These are phyloP conservation scores for Plemyria rubiginata DNA, from an alignment of 2,888 invertebrate species.

Conservation along the genomic window DNA sequence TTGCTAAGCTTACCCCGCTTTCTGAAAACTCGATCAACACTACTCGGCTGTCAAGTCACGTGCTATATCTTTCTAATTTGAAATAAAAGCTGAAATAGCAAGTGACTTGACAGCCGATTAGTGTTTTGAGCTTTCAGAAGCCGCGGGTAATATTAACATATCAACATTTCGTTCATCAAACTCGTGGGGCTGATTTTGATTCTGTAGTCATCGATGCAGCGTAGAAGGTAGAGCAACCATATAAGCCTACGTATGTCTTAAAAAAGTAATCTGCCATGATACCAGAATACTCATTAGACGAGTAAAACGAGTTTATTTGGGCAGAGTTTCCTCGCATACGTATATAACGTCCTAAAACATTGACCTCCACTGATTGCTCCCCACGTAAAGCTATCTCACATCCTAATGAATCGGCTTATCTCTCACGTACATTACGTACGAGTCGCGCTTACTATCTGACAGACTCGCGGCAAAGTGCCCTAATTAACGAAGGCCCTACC, in stretches of 20 bases:
- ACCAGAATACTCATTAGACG: background rate
- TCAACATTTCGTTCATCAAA: no score
- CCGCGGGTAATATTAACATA: no score
- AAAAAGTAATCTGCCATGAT: background rate
- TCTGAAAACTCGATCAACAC: no score
- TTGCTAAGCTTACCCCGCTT: no score
- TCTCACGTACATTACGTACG: conserved; percentile 16
- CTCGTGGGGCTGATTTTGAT: no score
- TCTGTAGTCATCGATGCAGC: no score
- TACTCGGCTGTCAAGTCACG: no score
- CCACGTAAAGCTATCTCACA: conserved; percentile 2
- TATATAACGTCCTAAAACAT: background rate
- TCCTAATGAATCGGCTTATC: conserved; percentile 13
- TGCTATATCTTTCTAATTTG: no score
- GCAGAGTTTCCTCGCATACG: background rate
- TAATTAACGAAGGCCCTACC: conserved; percentile 9
- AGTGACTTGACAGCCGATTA: no score
- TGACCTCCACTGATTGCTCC: conserved; percentile 18
- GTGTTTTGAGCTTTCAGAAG: no score
- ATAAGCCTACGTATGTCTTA: background rate
- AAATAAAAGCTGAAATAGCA: no score
- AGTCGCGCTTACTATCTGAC: background rate
- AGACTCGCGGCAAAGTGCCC: conserved; percentile 11
- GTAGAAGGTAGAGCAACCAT: no score
- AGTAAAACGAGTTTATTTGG: background rate